Conservation (phyloP, 2,888 invertebrate genomes). For the Poecilus cupreus region DNA sequence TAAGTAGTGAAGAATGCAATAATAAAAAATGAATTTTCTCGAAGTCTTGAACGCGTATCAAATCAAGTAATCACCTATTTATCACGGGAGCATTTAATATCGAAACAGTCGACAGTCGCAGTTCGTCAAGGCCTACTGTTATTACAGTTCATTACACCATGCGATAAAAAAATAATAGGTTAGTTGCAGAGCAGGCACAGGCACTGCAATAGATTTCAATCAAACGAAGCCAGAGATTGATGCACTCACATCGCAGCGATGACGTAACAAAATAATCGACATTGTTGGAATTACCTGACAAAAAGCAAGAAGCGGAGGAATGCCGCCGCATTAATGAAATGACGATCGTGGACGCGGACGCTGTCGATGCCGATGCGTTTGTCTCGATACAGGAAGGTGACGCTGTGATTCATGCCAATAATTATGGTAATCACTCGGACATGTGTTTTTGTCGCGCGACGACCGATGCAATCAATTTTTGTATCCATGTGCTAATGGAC, state of each 20-base stretch:
- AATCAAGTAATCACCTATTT: slow-evolving; percentile 35
- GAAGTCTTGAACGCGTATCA: background rate
- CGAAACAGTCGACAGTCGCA: slow-evolving; percentile 15
- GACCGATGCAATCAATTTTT: slow-evolving; percentile 13
- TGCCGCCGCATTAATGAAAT: slow-evolving; percentile 49
- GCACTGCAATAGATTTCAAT: slow-evolving; percentile 32
- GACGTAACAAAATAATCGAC: slow-evolving; percentile 40
- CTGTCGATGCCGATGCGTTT: background rate
- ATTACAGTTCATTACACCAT: slow-evolving; percentile 32
- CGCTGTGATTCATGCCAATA: slow-evolving; percentile 34
- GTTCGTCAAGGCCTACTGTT: slow-evolving; percentile 29
- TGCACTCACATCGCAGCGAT: slow-evolving; percentile 25
- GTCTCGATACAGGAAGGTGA: slow-evolving; percentile 33
- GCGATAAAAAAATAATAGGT: slow-evolving; percentile 24
- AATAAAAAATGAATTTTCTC: background rate
- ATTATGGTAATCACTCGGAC: slow-evolving; percentile 33
- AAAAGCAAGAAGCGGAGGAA: slow-evolving; percentile 29
- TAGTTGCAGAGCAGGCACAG: background rate
- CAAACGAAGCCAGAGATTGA: slow-evolving; percentile 27
- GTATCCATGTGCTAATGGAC: slow-evolving; percentile 13
- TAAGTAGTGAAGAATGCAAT: no score
- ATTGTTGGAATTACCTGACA: slow-evolving; percentile 38
- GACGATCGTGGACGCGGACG: background rate
- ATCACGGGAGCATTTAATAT: slow-evolving; percentile 28
- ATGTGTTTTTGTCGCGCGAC: slow-evolving; percentile 38